phyloP scores from a whole-genome alignment of 2,888 invertebrate genomes.

The Hololepta plana region DNA sequence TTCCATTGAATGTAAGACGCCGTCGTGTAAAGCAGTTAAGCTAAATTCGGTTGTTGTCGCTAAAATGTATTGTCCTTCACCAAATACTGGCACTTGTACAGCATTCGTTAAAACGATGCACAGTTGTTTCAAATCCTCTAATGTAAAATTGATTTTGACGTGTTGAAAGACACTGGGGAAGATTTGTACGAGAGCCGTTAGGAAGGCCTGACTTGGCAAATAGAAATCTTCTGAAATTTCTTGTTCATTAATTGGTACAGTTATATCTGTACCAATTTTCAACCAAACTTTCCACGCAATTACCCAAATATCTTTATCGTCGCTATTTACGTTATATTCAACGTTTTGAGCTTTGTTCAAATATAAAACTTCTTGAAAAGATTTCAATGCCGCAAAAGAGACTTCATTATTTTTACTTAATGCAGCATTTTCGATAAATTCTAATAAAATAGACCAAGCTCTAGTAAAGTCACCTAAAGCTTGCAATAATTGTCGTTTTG shows the following conservation, averaged over 20 bases:
- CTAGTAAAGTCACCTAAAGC: slow-evolving; percentile 79
- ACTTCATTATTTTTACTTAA: slow-evolving; percentile 88
- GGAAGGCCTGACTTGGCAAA: slow-evolving; percentile 82
- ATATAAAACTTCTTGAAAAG: slow-evolving; percentile 88
- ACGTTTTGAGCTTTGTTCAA: slow-evolving; percentile 32
- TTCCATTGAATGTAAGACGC: slow-evolving; percentile 71
- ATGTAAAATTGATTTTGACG: slow-evolving; percentile 43
- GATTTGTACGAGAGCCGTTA: slow-evolving; percentile 87
- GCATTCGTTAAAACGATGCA: slow-evolving; percentile 60
- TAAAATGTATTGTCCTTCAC: slow-evolving; percentile 67
- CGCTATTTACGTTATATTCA: slow-evolving; percentile 16
- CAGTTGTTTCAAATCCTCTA: slow-evolving; percentile 60
- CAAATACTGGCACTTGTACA: slow-evolving; percentile 62
- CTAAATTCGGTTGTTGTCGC: slow-evolving; percentile 54
- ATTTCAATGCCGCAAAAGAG: slow-evolving; percentile 87
- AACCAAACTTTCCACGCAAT: slow-evolving; percentile 79
- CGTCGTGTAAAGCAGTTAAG: slow-evolving; percentile 68
- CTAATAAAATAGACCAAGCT: slow-evolving; percentile 84
- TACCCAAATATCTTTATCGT: slow-evolving; percentile 47
- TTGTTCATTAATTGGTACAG: slow-evolving; percentile 35
- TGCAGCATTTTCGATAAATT: slow-evolving; percentile 87
- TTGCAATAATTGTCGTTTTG: slow-evolving; percentile 68
- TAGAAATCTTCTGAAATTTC: slow-evolving; percentile 38
- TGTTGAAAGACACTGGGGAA: slow-evolving; percentile 90
- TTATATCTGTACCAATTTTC: slow-evolving; percentile 67